Evolutionary conservation across 2,888 invertebrate genomes (phyloP).

Genomic region (Polydrusus cervinus): DNA sequence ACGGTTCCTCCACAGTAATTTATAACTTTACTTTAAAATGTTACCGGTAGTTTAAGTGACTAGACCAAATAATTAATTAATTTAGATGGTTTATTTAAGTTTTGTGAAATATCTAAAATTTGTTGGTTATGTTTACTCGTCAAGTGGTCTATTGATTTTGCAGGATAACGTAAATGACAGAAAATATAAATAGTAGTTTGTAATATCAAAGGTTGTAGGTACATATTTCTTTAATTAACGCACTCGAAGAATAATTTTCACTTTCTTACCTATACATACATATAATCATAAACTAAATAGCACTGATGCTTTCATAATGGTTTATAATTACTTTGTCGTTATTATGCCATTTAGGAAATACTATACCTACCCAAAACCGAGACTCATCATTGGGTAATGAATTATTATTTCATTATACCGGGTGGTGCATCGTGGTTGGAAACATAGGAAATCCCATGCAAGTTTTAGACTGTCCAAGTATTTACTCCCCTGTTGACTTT

Average conservation of each 20-base stretch:
- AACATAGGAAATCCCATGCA: too few relatives aligned
- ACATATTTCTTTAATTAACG: not conserved
- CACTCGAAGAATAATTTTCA: not conserved
- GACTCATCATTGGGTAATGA: too few relatives aligned
- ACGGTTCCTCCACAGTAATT: not conserved
- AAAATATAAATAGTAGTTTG: not conserved
- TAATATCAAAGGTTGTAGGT: not conserved
- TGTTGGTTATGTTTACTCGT: conserved; percentile 11
- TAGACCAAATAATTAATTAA: not conserved
- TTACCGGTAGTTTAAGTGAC: not conserved
- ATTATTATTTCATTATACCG: too few relatives aligned
- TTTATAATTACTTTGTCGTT: too few relatives aligned
- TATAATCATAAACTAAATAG: too few relatives aligned
- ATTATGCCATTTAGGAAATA: too few relatives aligned
- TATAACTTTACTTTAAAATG: not conserved
- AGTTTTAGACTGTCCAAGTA: too few relatives aligned
- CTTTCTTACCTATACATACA: not conserved
- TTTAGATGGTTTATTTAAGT: not conserved
- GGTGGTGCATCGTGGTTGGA: too few relatives aligned
- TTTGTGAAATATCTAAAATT: not conserved
- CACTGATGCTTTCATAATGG: too few relatives aligned
- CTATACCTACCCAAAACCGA: too few relatives aligned
- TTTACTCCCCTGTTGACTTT: too few relatives aligned
- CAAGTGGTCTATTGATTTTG: conserved; percentile 10
- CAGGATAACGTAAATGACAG: not conserved